These are phyloP conservation scores for Portevinia maculata DNA, from an alignment of 2,888 invertebrate genomes.

Conservation along the genomic window DNA sequence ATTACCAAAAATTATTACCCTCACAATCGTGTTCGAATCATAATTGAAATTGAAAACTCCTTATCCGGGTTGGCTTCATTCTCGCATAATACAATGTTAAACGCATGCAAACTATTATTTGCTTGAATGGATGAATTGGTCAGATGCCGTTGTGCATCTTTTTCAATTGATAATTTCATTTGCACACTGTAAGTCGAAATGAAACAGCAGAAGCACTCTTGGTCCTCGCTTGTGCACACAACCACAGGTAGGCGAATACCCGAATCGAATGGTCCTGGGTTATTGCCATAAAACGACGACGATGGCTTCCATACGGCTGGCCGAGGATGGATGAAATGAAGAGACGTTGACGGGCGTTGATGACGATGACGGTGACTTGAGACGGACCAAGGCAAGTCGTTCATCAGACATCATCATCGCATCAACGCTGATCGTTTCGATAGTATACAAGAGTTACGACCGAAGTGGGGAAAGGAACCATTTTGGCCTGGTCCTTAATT, in stretches of 20 bases:
- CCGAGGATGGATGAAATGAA: constrained; percentile 23
- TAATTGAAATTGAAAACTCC: constrained; percentile 74
- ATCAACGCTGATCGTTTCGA: constrained; percentile 71
- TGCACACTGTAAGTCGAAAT: constrained; percentile 54
- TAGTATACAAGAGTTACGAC: constrained; percentile 69
- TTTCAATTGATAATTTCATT: constrained; percentile 71
- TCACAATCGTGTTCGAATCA: constrained; percentile 70
- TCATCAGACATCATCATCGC: constrained; percentile 74
- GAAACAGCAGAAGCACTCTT: constrained; percentile 16
- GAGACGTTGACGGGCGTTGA: constrained; percentile 58
- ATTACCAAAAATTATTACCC: constrained; percentile 64
- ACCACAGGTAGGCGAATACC: constrained; percentile 34
- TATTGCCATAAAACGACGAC: constrained; percentile 60
- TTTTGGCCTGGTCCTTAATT: constrained; percentile 69
- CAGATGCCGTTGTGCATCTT: constrained; percentile 41
- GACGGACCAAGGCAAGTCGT: constrained; percentile 54
- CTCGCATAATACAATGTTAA: constrained; percentile 17
- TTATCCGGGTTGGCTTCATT: constrained; percentile 39
- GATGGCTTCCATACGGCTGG: not conserved
- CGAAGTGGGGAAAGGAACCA: not conserved
- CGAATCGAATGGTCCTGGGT: constrained; percentile 56
- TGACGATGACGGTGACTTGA: constrained; percentile 41
- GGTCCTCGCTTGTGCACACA: constrained; percentile 6
- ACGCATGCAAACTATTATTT: constrained; percentile 58
- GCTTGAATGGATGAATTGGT: constrained; percentile 18